Base-by-base conservation (phyloP, 2,888 invertebrate species). In the Caenorhabditis angaria region DNA sequence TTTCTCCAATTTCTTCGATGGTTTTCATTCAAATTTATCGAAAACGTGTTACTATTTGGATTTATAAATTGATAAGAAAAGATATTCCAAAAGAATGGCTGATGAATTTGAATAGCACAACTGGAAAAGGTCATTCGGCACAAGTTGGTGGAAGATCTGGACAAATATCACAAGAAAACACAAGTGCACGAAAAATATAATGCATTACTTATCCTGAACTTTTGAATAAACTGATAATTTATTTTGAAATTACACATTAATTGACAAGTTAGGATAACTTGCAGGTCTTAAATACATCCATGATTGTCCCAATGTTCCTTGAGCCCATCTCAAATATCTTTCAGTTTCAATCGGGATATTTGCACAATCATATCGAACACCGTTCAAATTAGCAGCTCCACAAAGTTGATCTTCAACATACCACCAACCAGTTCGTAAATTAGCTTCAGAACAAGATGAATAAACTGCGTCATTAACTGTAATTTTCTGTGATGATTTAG, bases 381-480 rank as follows among this genome's bases (percentile, higher is more conserved):
- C 83, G 61, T 83, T 83, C 56, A 83, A 65, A 53, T 83, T 81
- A 29, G 81, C 83, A 1, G 74, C 67, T 25, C 83, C 83, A 60
- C 83, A 83, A 14, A 69, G 57, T 53, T 70, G 69, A 64, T 64
- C 69, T 55, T 69, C 66, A 24, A 63, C 78, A 54, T 76, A 83
- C 83, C 83, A 83, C 78, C 78, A 83, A 35, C 83, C 83, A 22
- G 82, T 82, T 61, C 81, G 78, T 62, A 71, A 74, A 70, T 77
- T 81, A n/a, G 69, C 55, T 41, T 68, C 61, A 24, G 82, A 75
- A 59, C 82, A 82, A 8, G 72, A 70, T 35, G 70, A 73, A 29
- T 68, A 68, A 41, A 58, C 48, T 28, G n/a, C 47, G 10, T 41
- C 55, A 62, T 29, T 14, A 12, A n/a, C 4, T 10, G 50, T 12